phyloP scores from a whole-genome alignment of 2,888 invertebrate genomes.

The Mythimna albipuncta region DNA sequence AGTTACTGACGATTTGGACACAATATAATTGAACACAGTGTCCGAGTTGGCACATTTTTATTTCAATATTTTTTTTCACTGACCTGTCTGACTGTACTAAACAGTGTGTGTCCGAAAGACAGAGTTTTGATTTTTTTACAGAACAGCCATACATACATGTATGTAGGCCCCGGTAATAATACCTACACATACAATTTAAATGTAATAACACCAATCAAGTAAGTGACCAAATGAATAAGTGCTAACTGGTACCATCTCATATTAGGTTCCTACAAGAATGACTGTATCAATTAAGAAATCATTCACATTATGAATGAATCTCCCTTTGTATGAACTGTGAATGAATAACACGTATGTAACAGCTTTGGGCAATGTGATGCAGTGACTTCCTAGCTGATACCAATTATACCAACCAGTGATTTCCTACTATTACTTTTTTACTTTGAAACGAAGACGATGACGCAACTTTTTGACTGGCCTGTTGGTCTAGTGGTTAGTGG shows the following conservation, averaged over 20 bases:
- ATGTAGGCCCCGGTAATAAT: not conserved
- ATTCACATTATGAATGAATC: slow-evolving; percentile 36
- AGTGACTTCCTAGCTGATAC: slow-evolving; percentile 1
- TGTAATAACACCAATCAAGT: slow-evolving; percentile 1
- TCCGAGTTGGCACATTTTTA: too few relatives aligned
- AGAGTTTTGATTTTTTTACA: too few relatives aligned
- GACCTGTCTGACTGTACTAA: too few relatives aligned
- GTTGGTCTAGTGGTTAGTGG: too few relatives aligned
- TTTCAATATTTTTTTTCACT: too few relatives aligned
- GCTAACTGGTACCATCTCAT: slow-evolving; percentile 8
- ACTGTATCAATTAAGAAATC: slow-evolving; percentile 45
- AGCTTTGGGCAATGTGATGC: not conserved
- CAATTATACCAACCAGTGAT: slow-evolving; percentile 14
- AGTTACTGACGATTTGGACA: too few relatives aligned
- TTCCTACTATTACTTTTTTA: too few relatives aligned
- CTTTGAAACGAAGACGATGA: not conserved
- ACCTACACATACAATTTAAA: not conserved
- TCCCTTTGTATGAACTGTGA: slow-evolving; percentile 16
- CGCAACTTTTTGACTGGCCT: too few relatives aligned
- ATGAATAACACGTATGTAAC: slow-evolving; percentile 23
- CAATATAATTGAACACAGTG: too few relatives aligned
- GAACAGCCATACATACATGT: not conserved
- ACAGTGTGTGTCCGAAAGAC: too few relatives aligned
- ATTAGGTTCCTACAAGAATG: slow-evolving; percentile 23
- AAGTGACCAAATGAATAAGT: slow-evolving; percentile 24